Conservation (phyloP, 2,113 vertebrate genomes). For the Xyliphius kryptos region DNA sequence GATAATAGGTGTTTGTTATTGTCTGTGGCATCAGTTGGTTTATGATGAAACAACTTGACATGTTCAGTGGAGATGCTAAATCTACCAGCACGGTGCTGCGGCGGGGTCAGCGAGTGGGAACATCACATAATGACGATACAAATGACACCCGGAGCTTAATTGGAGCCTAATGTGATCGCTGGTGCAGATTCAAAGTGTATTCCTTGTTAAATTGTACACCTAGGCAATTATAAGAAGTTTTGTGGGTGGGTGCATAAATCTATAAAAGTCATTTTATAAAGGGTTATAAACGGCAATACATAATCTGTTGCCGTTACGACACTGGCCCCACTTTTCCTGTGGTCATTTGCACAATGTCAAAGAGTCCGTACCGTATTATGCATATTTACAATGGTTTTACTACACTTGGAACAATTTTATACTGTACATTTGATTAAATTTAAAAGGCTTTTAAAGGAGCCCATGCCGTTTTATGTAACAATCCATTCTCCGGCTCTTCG, state of each 20-base stretch:
- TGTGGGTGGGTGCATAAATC: background rate
- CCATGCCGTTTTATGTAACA: conserved; percentile 15
- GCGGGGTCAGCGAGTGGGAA: too few species aligned
- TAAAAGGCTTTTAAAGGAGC: conserved; percentile 21
- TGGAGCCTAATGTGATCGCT: too few species aligned
- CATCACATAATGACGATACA: too few species aligned
- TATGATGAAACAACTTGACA: too few species aligned
- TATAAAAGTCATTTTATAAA: conserved; percentile 6
- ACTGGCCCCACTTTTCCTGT: conserved; percentile 3
- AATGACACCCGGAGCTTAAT: too few species aligned
- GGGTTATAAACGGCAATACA: background rate
- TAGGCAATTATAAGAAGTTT: background rate
- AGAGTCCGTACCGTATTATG: background rate
- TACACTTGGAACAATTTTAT: conserved; percentile 8
- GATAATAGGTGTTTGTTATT: too few species aligned
- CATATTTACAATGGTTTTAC: conserved; percentile 12
- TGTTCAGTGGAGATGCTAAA: too few species aligned
- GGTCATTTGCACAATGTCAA: conserved; percentile 13
- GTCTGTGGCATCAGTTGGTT: too few species aligned
- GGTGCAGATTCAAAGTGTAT: background rate
- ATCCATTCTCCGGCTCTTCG: conserved; percentile 1
- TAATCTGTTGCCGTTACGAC: background rate
- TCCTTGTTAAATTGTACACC: background rate
- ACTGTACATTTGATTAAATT: conserved; percentile 20
- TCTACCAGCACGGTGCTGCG: too few species aligned